Conservation (phyloP, 2,797 vertebrate species). For the Leptodactylus fallax region DNA sequence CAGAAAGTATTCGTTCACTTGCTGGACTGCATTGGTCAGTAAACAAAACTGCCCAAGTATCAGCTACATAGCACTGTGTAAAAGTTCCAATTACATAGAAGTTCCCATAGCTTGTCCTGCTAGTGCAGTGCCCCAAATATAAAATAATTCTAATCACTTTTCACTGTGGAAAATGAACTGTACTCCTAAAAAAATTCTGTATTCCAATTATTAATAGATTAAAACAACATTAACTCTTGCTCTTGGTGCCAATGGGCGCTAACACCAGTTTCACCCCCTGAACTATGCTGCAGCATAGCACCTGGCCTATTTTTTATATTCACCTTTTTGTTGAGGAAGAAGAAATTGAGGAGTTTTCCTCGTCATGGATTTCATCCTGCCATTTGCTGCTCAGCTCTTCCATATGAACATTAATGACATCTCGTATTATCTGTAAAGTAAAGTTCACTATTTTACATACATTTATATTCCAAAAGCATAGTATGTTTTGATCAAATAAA, state of each 20-base stretch:
- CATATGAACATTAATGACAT: constrained; percentile 95
- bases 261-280: not conserved
- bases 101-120: too few relatives aligned
- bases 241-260: not conserved
- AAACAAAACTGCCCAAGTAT: too few relatives aligned
- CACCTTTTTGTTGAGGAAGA: constrained; percentile 71
- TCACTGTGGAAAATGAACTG: too few relatives aligned
- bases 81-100: too few relatives aligned
- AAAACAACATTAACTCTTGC: not conserved
- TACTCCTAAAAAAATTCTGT: too few relatives aligned
- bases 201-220: not conserved
- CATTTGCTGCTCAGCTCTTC: constrained; percentile 87
- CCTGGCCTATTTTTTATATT: not conserved
- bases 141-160: not conserved
- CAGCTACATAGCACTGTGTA: too few relatives aligned
- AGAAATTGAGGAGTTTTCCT: constrained; percentile 66
- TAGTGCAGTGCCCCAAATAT: too few relatives aligned
- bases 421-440: constrained; percentile 87
- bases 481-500: not conserved
- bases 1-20: not conserved
- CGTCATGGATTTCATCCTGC: constrained; percentile 76
- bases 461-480: not conserved
- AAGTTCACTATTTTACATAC: not conserved
- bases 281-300: not conserved
- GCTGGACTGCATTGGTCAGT: not conserved